Evolutionary conservation across 2,888 invertebrate genomes (phyloP), one percentile per base, ranked within the genome.

Genomic region (Spisula subtruncata): DNA sequence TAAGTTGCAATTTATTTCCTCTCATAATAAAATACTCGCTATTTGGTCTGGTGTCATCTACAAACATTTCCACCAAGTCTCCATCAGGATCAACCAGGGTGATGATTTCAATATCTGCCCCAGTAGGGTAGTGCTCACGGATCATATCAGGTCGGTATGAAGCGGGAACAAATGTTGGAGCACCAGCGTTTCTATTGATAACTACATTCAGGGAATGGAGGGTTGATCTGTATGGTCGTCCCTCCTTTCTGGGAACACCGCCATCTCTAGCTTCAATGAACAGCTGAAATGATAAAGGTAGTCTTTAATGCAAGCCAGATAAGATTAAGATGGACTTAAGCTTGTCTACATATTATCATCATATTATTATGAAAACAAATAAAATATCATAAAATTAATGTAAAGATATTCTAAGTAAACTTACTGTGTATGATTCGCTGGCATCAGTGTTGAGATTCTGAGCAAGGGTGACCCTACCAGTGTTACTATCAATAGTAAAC

Each of bases 41-140:
- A 12, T 90, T 91, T 12, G 87, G 88, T 51, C 93, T 92, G 14
- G 90, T 88, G 8, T 92, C 90, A 82, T 89, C 83, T 90, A 91
- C 81, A 32, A 84, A 79, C 93, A 95, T 86, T 66, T 89, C 85
- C 83, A 89, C 91, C 75, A 16, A 94, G 89, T 92, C 89, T 32
- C 91, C 92, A 91, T 96, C 95, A 48, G 92, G 91, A 85, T 96
- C 96, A 12, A 54, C 75, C 8, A 96, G 94, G 0, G 86, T 89
- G 32, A 96, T 93, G 41, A 93, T 85, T 41, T 94, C 87, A 18
- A 90, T 32, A 18, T 86, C 89, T 25, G 91, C 93, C 0, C 91
- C 84, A n/a, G 92, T 81, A 18, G 79, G 29, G 71, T 91, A 91
- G 86, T 95, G 94, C 41, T 92, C 83, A 16, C 94, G 92, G 0